Conservation (phyloP, 2,888 invertebrate genomes). For the Nomada fabriciana region DNA sequence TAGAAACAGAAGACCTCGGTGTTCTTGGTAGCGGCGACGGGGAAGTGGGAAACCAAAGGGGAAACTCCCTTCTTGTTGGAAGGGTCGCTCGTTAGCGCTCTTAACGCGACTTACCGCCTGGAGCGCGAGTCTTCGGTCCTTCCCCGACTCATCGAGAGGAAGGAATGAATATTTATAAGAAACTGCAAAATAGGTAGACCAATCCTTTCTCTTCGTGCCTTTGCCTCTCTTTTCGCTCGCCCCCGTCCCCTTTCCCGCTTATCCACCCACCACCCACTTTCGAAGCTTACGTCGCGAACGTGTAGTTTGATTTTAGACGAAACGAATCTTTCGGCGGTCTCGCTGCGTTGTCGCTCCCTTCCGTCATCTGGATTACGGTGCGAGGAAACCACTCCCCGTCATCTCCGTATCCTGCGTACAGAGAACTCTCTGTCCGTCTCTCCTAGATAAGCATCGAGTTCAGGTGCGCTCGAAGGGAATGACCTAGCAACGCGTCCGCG, state of each 20-base stretch:
- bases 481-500: neutral
- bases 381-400: conserved; percentile 78
- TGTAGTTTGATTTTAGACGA: neutral
- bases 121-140: conserved; percentile 77
- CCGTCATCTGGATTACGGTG: conserved; percentile 80
- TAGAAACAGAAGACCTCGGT: conserved; percentile 19
- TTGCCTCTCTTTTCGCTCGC: conserved; percentile 12
- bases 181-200: conserved; percentile 81
- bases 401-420: conserved; percentile 76
- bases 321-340: conserved; percentile 12
- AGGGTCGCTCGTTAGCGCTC: conserved; percentile 84
- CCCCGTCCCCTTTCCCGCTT: neutral
- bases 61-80: conserved; percentile 63
- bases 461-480: neutral
- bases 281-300: neutral
- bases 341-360: conserved; percentile 73
- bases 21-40: conserved; percentile 30
- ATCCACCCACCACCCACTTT: neutral
- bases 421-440: conserved; percentile 56
- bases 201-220: conserved; percentile 51
- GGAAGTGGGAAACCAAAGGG: conserved; percentile 60
- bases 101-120: conserved; percentile 84
- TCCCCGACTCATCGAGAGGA: conserved; percentile 80
- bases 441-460: conserved; percentile 67
- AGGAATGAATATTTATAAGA: conserved; percentile 84